A percentile compares a stretch with the other conserved stretches of the same genome.
Evolutionary conservation across 2,797 vertebrate genomes (phyloP).

Genomic region (Rhabdophis nuchalis): DNA sequence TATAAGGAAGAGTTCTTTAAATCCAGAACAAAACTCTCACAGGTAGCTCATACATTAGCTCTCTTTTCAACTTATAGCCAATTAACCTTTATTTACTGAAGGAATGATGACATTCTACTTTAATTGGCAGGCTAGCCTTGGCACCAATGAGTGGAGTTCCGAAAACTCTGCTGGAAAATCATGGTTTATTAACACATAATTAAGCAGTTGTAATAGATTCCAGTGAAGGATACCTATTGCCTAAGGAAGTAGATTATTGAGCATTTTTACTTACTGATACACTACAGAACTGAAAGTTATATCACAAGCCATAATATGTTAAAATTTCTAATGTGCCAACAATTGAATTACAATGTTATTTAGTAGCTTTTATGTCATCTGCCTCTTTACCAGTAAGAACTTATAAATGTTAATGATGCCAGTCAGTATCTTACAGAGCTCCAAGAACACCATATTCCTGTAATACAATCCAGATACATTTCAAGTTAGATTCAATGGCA

Average conservation of each 20-base stretch:
- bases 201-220: slow-evolving; percentile 71
- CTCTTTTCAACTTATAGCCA: slow-evolving; percentile 56
- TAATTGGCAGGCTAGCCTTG: slow-evolving; percentile 61
- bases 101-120: slow-evolving; percentile 57
- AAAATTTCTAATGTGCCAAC: slow-evolving; percentile 58
- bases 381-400: slow-evolving; percentile 43
- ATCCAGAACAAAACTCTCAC: slow-evolving; percentile 30
- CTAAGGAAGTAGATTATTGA: slow-evolving; percentile 68
- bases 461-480: slow-evolving; percentile 29
- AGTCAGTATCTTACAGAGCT: slow-evolving; percentile 43
- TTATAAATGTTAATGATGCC: slow-evolving; percentile 50
- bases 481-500: slow-evolving; percentile 24
- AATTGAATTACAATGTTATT: slow-evolving; percentile 57
- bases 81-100: slow-evolving; percentile 71
- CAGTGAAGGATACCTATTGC: slow-evolving; percentile 62
- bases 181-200: slow-evolving; percentile 73
- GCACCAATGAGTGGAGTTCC: slow-evolving; percentile 51
- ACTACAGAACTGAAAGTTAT: slow-evolving; percentile 68
- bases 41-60: slow-evolving; percentile 24
- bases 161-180: slow-evolving; percentile 64
- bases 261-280: slow-evolving; percentile 70
- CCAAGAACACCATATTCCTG: slow-evolving; percentile 25
- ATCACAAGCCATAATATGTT: slow-evolving; percentile 55
- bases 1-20: slow-evolving; percentile 9
- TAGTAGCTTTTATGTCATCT: slow-evolving; percentile 35